Evolutionary conservation across 1,140 invertebrate genomes (phyloP).

Genomic region (Octopus sinensis): DNA sequence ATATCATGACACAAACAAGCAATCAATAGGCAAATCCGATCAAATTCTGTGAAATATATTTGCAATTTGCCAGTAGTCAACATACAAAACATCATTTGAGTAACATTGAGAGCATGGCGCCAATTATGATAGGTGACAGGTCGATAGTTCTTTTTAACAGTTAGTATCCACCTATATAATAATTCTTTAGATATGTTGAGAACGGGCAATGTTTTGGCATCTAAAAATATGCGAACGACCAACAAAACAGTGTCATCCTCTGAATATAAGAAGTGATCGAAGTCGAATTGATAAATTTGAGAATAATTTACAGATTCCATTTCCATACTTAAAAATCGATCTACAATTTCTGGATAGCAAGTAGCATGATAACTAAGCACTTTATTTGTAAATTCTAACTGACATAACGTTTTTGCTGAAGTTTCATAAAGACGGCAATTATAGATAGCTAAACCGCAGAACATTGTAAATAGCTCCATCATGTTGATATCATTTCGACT

Average conservation of each 20-base stretch:
- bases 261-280: slow-evolving; percentile 57
- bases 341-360: slow-evolving; percentile 77
- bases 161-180: slow-evolving; percentile 80
- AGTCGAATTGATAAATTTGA: slow-evolving; percentile 20
- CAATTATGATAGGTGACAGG: slow-evolving; percentile 96
- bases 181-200: slow-evolving; percentile 91
- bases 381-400: slow-evolving; percentile 88
- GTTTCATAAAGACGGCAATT: slow-evolving; percentile 94
- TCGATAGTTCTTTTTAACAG: slow-evolving; percentile 71
- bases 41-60: slow-evolving; percentile 26
- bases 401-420: slow-evolving; percentile 73
- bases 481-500: slow-evolving; percentile 43
- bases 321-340: slow-evolving; percentile 60
- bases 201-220: slow-evolving; percentile 80
- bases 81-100: slow-evolving; percentile 94
- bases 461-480: slow-evolving; percentile 93
- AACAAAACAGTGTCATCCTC: slow-evolving; percentile 87
- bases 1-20: slow-evolving; percentile 48
- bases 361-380: slow-evolving; percentile 92
- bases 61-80: slow-evolving; percentile 56
- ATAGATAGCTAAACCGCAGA: slow-evolving; percentile 89
- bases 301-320: slow-evolving; percentile 19
- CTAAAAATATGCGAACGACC: slow-evolving; percentile 84
- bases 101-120: slow-evolving; percentile 91
- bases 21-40: slow-evolving; percentile 38